Evolutionary conservation across 2,113 vertebrate species (phyloP).

Genomic region (Pholis gunnellus): DNA sequence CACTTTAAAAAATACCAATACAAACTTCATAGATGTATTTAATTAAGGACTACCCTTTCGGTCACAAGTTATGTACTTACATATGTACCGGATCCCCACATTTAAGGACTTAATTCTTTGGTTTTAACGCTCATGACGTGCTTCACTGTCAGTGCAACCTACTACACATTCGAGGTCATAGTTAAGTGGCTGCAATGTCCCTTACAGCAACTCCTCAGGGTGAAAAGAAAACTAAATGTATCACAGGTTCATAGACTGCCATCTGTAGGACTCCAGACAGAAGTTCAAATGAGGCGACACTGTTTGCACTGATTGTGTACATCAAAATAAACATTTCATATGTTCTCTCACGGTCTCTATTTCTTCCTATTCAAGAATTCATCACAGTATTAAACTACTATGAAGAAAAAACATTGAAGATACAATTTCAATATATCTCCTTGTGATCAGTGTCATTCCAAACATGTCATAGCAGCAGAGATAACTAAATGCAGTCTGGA

Average conservation of each 20-base stretch:
- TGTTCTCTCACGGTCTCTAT: not conserved
- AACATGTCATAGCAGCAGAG: not conserved
- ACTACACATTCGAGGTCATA: slow-evolving; percentile 8
- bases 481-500: not conserved
- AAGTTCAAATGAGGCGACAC: slow-evolving; percentile 61
- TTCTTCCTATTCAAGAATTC: not conserved
- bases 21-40: not conserved
- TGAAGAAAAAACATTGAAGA: not conserved
- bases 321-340: not conserved
- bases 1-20: not conserved
- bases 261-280: slow-evolving; percentile 77
- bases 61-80: not conserved
- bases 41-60: not conserved
- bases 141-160: slow-evolving; percentile 10
- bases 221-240: slow-evolving; percentile 48
- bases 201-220: slow-evolving; percentile 31
- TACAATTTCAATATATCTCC: not conserved
- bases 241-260: slow-evolving; percentile 77
- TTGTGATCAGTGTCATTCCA: not conserved
- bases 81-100: not conserved
- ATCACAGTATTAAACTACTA: not conserved
- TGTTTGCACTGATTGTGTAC: not conserved
- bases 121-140: slow-evolving; percentile 23
- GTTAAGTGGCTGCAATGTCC: slow-evolving; percentile 13
- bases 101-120: slow-evolving; percentile 13